phyloP scores from a whole-genome alignment of 2,797 vertebrate genomes.

The Merluccius polli region DNA sequence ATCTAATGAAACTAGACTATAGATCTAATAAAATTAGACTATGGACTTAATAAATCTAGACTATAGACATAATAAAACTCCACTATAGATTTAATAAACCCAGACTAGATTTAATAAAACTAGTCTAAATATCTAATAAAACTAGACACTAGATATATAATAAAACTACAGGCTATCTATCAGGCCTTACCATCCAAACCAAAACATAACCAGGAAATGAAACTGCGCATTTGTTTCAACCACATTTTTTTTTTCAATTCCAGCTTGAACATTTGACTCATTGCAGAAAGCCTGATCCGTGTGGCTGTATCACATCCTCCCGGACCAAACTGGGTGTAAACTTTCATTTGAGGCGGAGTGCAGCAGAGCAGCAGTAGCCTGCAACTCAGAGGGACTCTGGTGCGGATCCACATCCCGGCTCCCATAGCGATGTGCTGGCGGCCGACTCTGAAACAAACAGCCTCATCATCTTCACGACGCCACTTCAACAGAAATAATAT shows the following conservation, averaged over 20 bases:
- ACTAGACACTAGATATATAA: too few species aligned
- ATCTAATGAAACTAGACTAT: too few species aligned
- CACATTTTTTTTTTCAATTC: background rate
- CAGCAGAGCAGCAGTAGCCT: background rate
- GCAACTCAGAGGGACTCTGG: background rate
- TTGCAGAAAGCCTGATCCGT: slow-evolving; percentile 19
- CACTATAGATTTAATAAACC: too few species aligned
- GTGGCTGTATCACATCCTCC: slow-evolving; percentile 55
- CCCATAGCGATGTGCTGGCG: too few species aligned
- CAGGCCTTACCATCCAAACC: background rate
- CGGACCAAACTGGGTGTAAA: slow-evolving; percentile 49
- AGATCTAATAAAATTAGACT: too few species aligned
- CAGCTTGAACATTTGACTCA: background rate
- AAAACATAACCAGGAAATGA: background rate
- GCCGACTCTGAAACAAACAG: background rate
- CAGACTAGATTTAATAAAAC: too few species aligned
- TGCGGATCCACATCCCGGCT: background rate
- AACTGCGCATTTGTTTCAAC: background rate
- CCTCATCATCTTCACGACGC: background rate
- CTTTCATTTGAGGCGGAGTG: slow-evolving; percentile 41
- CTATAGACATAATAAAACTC: too few species aligned
- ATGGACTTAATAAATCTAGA: too few species aligned
- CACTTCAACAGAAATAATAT: too few species aligned
- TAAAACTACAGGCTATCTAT: too few species aligned
- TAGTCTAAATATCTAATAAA: too few species aligned